Conservation (phyloP, 2,888 invertebrate genomes). For the Cephus spinipes region DNA sequence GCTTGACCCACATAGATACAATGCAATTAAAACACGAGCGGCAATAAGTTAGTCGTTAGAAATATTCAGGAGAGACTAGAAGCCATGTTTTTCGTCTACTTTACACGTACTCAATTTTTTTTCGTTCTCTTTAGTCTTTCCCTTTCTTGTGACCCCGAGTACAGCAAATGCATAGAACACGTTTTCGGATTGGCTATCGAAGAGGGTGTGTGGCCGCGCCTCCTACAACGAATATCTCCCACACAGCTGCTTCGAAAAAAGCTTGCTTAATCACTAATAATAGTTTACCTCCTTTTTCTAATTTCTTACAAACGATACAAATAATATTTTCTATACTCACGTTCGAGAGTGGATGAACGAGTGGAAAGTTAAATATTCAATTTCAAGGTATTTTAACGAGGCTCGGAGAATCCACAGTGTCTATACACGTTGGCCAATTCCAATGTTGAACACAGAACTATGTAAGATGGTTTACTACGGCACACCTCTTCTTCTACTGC, state of each 20-base stretch:
- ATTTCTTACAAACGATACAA: not conserved
- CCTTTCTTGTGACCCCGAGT: not conserved
- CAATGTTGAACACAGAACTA: not conserved
- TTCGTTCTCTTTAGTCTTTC: not conserved
- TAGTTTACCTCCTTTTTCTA: not conserved
- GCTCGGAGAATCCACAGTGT: not conserved
- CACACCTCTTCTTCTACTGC: not conserved
- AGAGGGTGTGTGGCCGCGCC: conserved; percentile 29
- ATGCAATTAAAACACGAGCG: not conserved
- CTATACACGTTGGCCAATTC: not conserved
- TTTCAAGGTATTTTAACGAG: too few relatives aligned
- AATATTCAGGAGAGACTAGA: too few relatives aligned
- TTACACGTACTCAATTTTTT: not conserved
- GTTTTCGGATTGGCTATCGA: conserved; percentile 22
- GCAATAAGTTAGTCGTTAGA: too few relatives aligned
- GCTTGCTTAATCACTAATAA: not conserved
- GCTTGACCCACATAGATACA: not conserved
- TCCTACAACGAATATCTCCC: conserved; percentile 19
- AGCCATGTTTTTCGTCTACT: too few relatives aligned
- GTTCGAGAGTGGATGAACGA: too few relatives aligned
- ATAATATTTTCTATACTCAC: not conserved
- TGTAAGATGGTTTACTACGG: not conserved
- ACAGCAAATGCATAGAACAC: conserved; percentile 7
- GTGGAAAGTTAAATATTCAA: not conserved
- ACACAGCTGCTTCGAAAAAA: not conserved